Percentiles rank a stretch among this genome's conserved stretches.
These are phyloP conservation scores for Alethe diademata DNA, from an alignment of 2,113 vertebrate species.

Conservation along the genomic window DNA sequence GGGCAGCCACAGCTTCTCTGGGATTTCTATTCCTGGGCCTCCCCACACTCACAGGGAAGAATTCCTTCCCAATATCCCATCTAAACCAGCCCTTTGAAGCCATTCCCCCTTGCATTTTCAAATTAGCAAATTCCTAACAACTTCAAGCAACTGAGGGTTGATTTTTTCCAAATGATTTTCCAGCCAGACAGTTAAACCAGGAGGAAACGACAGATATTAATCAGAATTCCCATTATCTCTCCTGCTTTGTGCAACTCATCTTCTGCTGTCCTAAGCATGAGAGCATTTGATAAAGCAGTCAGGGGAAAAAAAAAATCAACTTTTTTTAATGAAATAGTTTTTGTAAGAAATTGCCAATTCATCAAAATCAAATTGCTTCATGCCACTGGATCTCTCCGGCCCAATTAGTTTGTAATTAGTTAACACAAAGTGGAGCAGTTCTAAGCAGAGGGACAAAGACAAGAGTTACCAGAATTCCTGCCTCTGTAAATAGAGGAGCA, in stretches of 20 bases:
- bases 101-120: background rate
- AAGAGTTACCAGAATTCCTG: background rate
- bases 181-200: background rate
- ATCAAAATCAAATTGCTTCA: constrained; percentile 27
- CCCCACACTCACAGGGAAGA: background rate
- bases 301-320: background rate
- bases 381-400: background rate
- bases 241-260: background rate
- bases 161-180: background rate
- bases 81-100: background rate
- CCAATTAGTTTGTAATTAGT: constrained; percentile 42
- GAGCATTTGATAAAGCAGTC: background rate
- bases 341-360: constrained; percentile 16
- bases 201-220: constrained; percentile 15
- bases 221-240: background rate
- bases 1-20: background rate
- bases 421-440: background rate
- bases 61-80: background rate
- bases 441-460: background rate
- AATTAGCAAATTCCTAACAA: background rate
- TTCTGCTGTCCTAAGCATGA: background rate
- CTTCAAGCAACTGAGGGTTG: background rate
- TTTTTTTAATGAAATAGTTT: background rate
- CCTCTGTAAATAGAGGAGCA: background rate
- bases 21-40: fast-evolving